Conservation (phyloP, 2,888 invertebrate species). For the Ennomos quercinarius region DNA sequence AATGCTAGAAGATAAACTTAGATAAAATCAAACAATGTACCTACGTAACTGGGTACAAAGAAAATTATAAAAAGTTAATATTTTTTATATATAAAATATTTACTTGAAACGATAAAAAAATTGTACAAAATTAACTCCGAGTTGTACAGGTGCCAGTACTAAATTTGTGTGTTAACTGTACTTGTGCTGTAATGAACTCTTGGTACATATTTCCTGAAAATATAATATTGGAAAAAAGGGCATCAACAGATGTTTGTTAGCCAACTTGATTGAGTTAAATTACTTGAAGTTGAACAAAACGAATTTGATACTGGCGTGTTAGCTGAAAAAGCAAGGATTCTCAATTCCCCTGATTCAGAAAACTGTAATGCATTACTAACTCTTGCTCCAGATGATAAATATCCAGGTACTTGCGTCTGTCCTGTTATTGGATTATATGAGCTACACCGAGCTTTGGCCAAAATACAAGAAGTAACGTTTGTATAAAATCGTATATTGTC, state of each 20-base stretch:
- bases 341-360: conserved; percentile 81
- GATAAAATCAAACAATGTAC: too few relatives aligned
- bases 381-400: conserved; percentile 65
- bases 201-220: too few relatives aligned
- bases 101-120: too few relatives aligned
- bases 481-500: conserved; percentile 84
- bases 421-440: conserved; percentile 88
- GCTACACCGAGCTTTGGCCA: conserved; percentile 87
- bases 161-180: too few relatives aligned
- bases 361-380: conserved; percentile 85
- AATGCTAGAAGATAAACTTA: too few relatives aligned
- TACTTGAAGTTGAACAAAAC: conserved; percentile 81
- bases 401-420: conserved; percentile 83
- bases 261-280: conserved; percentile 82
- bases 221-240: too few relatives aligned
- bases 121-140: too few relatives aligned
- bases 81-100: too few relatives aligned
- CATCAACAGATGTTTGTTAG: conserved; percentile 72
- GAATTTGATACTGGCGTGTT: conserved; percentile 79
- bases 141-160: too few relatives aligned
- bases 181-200: too few relatives aligned
- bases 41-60: too few relatives aligned
- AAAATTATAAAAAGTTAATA: too few relatives aligned
- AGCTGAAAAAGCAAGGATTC: conserved; percentile 82
- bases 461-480: conserved; percentile 88